Evolutionary conservation across 2,113 vertebrate genomes (phyloP).

Genomic region (Notarius quadriscutis): DNA sequence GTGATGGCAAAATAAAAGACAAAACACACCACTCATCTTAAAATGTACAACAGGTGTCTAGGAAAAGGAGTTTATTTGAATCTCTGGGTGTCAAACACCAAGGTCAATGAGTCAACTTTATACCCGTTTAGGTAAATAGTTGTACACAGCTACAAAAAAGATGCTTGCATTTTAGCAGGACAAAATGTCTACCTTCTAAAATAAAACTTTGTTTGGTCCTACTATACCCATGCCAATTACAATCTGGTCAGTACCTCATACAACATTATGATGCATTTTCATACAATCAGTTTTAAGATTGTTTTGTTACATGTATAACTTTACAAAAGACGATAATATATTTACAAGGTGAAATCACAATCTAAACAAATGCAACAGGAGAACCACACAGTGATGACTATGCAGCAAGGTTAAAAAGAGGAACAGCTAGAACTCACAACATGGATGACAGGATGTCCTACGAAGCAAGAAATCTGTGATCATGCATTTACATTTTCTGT

Average conservation of each 20-base stretch:
- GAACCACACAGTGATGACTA: conserved; percentile 17
- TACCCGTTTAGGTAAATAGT: conserved; percentile 47
- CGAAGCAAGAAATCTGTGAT: neutral
- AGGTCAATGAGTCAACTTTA: conserved; percentile 14
- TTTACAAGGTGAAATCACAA: conserved; percentile 37
- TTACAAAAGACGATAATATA: conserved; percentile 36
- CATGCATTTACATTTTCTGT: neutral
- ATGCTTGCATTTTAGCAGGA: conserved; percentile 36
- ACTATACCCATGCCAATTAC: conserved; percentile 39
- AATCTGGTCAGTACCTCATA: conserved; percentile 40
- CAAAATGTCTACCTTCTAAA: conserved; percentile 28
- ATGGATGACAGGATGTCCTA: neutral
- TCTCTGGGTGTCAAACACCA: conserved; percentile 46
- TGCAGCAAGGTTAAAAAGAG: conserved; percentile 35
- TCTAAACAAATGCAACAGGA: conserved; percentile 40
- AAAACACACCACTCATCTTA: conserved; percentile 50
- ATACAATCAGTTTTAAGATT: conserved; percentile 22
- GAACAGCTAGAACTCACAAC: conserved; percentile 30
- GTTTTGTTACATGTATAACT: conserved; percentile 31
- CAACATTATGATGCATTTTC: conserved; percentile 23
- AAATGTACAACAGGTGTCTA: conserved; percentile 48
- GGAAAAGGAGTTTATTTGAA: conserved; percentile 54
- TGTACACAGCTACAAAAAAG: conserved; percentile 42
- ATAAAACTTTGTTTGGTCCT: conserved; percentile 45
- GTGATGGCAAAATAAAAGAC: conserved; percentile 35